Evolutionary conservation across 2,888 invertebrate genomes (phyloP).

Genomic region (Panorpa germanica): DNA sequence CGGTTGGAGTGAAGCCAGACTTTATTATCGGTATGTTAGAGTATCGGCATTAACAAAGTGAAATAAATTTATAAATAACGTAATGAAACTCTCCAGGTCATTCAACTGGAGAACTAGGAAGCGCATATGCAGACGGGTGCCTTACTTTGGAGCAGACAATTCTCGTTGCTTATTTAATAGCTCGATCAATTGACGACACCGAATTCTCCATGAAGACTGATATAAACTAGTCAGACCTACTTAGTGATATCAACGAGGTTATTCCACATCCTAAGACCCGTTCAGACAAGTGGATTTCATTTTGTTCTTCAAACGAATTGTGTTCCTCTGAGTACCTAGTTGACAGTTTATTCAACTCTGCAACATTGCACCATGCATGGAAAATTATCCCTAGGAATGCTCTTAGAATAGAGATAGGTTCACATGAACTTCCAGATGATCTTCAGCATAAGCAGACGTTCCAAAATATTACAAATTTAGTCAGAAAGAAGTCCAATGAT

Average conservation of each 20-base stretch:
- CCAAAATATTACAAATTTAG: too few relatives aligned
- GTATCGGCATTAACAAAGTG: too few relatives aligned
- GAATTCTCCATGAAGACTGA: too few relatives aligned
- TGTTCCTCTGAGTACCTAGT: constrained; percentile 78
- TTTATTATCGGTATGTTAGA: constrained; percentile 29
- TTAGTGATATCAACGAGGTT: constrained; percentile 39
- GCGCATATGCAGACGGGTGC: constrained; percentile 79
- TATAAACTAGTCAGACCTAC: constrained; percentile 44
- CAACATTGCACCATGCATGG: constrained; percentile 40
- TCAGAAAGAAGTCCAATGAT: too few relatives aligned
- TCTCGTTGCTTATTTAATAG: constrained; percentile 61
- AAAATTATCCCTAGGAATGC: constrained; percentile 39
- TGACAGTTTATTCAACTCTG: constrained; percentile 51
- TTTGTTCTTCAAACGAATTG: constrained; percentile 73
- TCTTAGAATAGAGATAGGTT: constrained; percentile 46
- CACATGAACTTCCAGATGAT: too few relatives aligned
- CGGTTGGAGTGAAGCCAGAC: constrained; percentile 28
- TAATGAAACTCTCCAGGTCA: too few relatives aligned
- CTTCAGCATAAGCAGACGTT: too few relatives aligned
- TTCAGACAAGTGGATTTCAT: constrained; percentile 66
- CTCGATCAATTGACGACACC: constrained; percentile 51
- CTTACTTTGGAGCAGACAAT: constrained; percentile 68
- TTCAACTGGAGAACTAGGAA: constrained; percentile 81
- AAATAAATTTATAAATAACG: too few relatives aligned
- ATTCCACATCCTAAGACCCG: constrained; percentile 46